Conservation (phyloP, 2,888 invertebrate species). For the Zeuzera pyrina region DNA sequence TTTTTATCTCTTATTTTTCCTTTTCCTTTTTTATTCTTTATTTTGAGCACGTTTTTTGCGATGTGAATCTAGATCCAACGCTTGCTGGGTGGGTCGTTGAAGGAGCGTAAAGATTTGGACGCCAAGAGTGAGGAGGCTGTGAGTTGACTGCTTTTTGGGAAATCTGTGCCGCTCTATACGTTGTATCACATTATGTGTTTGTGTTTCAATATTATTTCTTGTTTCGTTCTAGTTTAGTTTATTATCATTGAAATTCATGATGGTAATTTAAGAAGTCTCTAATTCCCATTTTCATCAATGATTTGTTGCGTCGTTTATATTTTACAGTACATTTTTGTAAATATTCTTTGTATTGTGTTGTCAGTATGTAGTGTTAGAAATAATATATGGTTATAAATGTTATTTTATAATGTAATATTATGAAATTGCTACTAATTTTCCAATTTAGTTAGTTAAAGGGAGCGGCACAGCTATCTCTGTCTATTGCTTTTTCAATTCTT, state of each 20-base stretch:
- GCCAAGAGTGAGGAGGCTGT: slow-evolving; percentile 77
- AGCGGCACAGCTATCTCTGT: slow-evolving; percentile 1
- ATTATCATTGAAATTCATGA: too few relatives aligned
- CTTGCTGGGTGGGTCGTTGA: slow-evolving; percentile 80
- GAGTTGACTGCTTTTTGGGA: slow-evolving; percentile 55
- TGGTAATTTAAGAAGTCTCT: too few relatives aligned
- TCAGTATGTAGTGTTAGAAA: too few relatives aligned
- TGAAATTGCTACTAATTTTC: too few relatives aligned
- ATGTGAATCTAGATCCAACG: slow-evolving; percentile 76
- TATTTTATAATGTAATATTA: too few relatives aligned
- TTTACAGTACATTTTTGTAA: too few relatives aligned
- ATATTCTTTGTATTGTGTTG: too few relatives aligned
- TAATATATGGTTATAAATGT: too few relatives aligned
- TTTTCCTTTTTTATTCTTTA: slow-evolving; percentile 29
- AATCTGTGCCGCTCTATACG: slow-evolving; percentile 14
- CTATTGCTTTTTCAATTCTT: background rate
- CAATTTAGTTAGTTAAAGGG: too few relatives aligned
- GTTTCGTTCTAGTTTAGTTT: too few relatives aligned
- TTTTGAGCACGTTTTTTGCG: slow-evolving; percentile 37
- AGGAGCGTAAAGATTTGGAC: slow-evolving; percentile 78
- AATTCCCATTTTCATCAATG: too few relatives aligned
- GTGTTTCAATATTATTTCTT: background rate
- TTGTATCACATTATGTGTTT: slow-evolving; percentile 1
- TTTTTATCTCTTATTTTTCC: slow-evolving; percentile 25
- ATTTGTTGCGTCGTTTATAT: too few relatives aligned